Percentiles rank a stretch among this genome's conserved stretches.
phyloP scores from a whole-genome alignment of 2,888 invertebrate genomes.

The Tachina grossa region DNA sequence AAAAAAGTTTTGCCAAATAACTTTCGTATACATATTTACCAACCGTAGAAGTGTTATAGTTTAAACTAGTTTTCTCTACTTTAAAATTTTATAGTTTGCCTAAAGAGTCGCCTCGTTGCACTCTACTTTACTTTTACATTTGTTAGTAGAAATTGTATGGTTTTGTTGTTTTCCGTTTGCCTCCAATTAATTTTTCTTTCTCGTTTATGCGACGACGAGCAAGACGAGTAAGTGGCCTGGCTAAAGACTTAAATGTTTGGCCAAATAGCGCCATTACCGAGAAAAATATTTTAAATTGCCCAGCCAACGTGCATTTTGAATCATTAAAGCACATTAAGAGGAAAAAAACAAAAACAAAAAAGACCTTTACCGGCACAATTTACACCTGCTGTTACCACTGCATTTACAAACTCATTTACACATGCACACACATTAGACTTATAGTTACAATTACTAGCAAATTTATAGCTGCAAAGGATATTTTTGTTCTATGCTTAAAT shows the following conservation, averaged over 20 bases:
- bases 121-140: neutral
- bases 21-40: neutral
- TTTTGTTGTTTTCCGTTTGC: conserved; percentile 29
- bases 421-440: conserved; percentile 4
- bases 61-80: neutral
- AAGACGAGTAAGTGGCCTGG: conserved; percentile 43
- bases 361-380: conserved; percentile 50
- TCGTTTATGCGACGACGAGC: conserved; percentile 29
- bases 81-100: neutral
- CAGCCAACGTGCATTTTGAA: conserved; percentile 33
- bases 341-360: neutral
- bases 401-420: conserved; percentile 4
- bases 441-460: conserved; percentile 11
- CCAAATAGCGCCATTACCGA: conserved; percentile 31
- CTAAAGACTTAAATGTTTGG: conserved; percentile 53
- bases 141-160: neutral
- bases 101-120: neutral
- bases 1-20: conserved; percentile 11
- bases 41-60: conserved; percentile 35
- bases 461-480: conserved; percentile 33
- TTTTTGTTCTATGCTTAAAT: conserved; percentile 13
- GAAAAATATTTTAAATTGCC: conserved; percentile 41
- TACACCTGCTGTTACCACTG: conserved; percentile 63
- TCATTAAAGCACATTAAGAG: conserved; percentile 6
- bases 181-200: conserved; percentile 63